phyloP scores from a whole-genome alignment of 2,113 vertebrate species.

The Theropithecus gelada region DNA sequence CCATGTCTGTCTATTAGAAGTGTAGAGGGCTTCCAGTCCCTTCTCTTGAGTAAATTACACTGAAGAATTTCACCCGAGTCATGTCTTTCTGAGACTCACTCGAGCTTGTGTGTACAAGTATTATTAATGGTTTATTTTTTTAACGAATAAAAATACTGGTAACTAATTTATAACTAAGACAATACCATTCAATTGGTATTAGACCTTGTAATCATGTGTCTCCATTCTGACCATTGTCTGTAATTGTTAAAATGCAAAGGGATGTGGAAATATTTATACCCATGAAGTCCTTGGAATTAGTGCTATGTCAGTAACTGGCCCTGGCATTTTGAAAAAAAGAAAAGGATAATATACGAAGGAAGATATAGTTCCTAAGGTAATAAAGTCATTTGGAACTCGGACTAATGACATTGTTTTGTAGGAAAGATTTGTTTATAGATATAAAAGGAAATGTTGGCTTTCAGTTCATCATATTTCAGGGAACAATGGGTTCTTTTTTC shows the following conservation, averaged over 20 bases:
- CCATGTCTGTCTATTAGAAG: background rate
- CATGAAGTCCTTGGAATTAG: background rate
- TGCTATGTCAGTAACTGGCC: background rate
- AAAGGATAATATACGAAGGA: background rate
- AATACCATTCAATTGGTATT: background rate
- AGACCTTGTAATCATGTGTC: background rate
- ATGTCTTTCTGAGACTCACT: background rate
- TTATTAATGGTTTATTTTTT: background rate
- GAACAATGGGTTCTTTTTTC: constrained; percentile 65
- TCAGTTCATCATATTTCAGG: constrained; percentile 1
- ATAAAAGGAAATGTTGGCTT: constrained; percentile 69
- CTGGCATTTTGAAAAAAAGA: background rate
- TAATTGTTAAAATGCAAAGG: background rate
- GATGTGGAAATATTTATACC: constrained; percentile 8
- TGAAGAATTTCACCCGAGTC: accelerated
- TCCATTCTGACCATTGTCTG: background rate
- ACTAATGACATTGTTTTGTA: constrained; percentile 39
- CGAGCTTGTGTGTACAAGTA: background rate
- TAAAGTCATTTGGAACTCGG: background rate
- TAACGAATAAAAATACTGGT: too few species aligned
- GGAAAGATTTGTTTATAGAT: constrained; percentile 63
- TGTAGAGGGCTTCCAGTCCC: too few species aligned
- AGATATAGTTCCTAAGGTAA: background rate
- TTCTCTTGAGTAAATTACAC: background rate
- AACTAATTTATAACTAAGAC: constrained; percentile 37